Evolutionary conservation across 2,888 invertebrate species (phyloP).

Genomic region (Stenchaetothrips biformis): DNA sequence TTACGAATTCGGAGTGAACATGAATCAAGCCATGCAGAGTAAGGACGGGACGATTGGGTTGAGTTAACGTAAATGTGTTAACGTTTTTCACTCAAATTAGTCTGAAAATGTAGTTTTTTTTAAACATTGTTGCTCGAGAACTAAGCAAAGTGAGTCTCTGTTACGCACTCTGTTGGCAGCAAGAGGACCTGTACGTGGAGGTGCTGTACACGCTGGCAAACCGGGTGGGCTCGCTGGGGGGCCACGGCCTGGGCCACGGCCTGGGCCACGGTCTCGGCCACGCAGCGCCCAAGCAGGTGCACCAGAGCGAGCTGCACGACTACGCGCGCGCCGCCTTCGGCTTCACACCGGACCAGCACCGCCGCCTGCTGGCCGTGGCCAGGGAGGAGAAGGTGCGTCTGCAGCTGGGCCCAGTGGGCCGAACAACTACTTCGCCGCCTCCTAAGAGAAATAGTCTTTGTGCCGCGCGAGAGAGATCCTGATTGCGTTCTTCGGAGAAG

Average conservation of each 20-base stretch:
- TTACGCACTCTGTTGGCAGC: slow-evolving; percentile 44
- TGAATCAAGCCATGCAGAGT: too few species aligned
- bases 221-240: slow-evolving; percentile 64
- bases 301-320: slow-evolving; percentile 84
- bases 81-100: too few species aligned
- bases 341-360: slow-evolving; percentile 76
- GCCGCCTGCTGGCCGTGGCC: slow-evolving; percentile 75
- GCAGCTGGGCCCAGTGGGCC: too few species aligned
- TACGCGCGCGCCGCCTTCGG: slow-evolving; percentile 88
- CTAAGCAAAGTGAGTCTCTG: not conserved
- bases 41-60: too few species aligned
- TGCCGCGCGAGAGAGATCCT: too few species aligned
- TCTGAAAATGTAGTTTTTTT: too few species aligned
- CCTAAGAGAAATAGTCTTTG: too few species aligned
- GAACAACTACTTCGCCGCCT: too few species aligned
- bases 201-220: slow-evolving; percentile 95
- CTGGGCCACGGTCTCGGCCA: not conserved
- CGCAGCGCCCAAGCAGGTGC: slow-evolving; percentile 48
- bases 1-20: too few species aligned
- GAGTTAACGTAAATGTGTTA: too few species aligned
- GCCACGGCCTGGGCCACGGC: slow-evolving; percentile 48
- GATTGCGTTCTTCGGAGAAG: too few species aligned
- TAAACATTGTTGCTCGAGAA: too few species aligned
- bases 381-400: slow-evolving; percentile 74
- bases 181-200: slow-evolving; percentile 77